Evolutionary conservation across 1,140 invertebrate genomes (phyloP), one percentile per base, ranked within the genome.

Genomic region (Papilio xuthus): DNA sequence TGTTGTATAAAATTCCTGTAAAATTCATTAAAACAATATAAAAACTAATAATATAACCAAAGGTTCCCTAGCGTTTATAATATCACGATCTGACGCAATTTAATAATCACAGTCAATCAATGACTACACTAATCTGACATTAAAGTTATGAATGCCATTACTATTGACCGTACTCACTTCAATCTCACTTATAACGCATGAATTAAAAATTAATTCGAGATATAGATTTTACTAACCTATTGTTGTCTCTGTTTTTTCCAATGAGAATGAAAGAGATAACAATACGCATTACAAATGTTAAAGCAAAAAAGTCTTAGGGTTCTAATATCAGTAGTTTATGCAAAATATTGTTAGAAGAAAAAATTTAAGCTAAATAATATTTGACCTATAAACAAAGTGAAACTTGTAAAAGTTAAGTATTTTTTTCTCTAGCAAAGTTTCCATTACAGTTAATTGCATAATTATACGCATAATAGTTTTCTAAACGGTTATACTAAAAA

Each of bases 51-150:
- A 76, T 72, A 81, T 80, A 79, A 76, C 63, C 7, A 37, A 78
- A 80, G 74, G 78, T 80, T 77, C 79, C 60, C 56, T n/a, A 78
- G 70, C 73, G 77, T 70, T 80, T 78, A 20, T 77, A 79, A 77
- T 84, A 81, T 84, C 81, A 82, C 83, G 82, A 85, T 79, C 82
- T 56, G 26, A 77, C 60, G 76, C 80, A 79, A 85, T 86, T 86
- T 84, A 84, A 84, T 83, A 84, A 86, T 84, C 83, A 84, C 67
- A 67, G 79, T 73, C 79, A 86, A 86, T 83, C 79, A 75, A 47
- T 83, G 81, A 80, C 76, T 77, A 82, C 80, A 79, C 80, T 80
- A 80, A 83, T 84, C 81, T 75, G 69, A 79, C 78, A 78, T 42
- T 70, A 77, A 53, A 50, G 50, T 26, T 41, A 50, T 67, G 23